Evolutionary conservation across 1,140 invertebrate genomes (phyloP), one percentile per base, ranked within the genome.

Genomic region (Solen grandis): DNA sequence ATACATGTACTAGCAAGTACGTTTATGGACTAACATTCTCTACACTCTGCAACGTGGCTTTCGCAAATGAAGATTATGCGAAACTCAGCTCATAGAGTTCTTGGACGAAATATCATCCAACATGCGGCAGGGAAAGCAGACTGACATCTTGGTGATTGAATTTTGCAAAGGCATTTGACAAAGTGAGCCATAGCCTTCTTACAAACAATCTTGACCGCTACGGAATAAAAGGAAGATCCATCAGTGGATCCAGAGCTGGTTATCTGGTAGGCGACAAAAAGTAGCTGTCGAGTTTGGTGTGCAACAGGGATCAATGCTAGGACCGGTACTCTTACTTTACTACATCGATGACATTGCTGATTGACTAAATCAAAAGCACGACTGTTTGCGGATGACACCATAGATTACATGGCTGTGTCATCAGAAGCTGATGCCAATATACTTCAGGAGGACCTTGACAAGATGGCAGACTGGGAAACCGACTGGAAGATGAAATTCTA

Each of bases 321-420:
- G 46, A 4, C 46, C 63, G 3, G 63, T 19, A 10, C 46, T 31
- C 2, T 70, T 70, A 29, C 29, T 70, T 5, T 70, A 27, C 46
- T 70, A 70, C 66, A 70, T 70, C 3, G 55, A 70, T 55, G 66
- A 70, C 46, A 70, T 54, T 2, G 41, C 22, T 31, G 27, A 73
- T 5, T 52, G 33, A 22, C 69, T 73, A 3, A 59, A 14, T 5
- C 69, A 22, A 59, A 2, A 5, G 5, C 60, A 27, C 4, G 57
- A 14, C 72, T 75, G n/a, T 75, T 75, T 27, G 72, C 57, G n/a
- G 72, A 63, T 22, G 72, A 75, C 27, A 75, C 72, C 1, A 57
- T 59, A 4, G 52, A 52, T 2, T 73, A 73, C 29, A 4, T 73
- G 1, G 52, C 72, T 5, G 46, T 59, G 4, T 5, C 55, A 10